Evolutionary conservation across 2,888 invertebrate genomes (phyloP), one percentile per base, ranked within the genome.

Genomic region (Ophioninae sp.): DNA sequence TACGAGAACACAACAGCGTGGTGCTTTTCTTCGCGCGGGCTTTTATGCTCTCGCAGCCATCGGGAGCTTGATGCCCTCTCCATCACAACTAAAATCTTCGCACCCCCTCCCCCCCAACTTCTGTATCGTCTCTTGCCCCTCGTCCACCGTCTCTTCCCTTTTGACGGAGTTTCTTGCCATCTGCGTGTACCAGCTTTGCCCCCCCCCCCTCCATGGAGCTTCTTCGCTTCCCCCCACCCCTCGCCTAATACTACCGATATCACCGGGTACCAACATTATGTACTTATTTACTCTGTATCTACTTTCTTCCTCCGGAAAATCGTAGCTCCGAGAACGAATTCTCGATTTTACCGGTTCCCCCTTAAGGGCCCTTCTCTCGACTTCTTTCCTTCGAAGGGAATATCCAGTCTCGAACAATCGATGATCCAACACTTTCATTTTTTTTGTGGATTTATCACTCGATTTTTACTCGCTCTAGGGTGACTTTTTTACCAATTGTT

Each of bases 1-100:
- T 88, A 88, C 87, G 86, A 90, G 91, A 91, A 90, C 88, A 91
- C 91, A 91, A 92, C 91, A 92, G 91, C 91, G 90, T 87, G 85
- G 87, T 86, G 91, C 88, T 91, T 92, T 92, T 91, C 91, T 89
- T 89, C 83, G 90, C 87, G 83, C 85, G 88, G 86, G 91, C 92
- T 92, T 92, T 92, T 93, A 92, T 92, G 91, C 90, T 91, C 90
- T 91, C 91, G 90, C 87, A 86, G 87, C 86, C 88, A 88, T 90
- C 88, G 64, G 8, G 17, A 51, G 61, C 63, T 76, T 76, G 41
- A 22, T 67, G 44, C 74, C 87, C 73, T 83, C 85, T 81, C 83
- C 80, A 84, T 81, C 76, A 30, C 65, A 63, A 56, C 37, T 17
- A 9, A 41, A 79, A 82, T 63, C 78, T 68, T 74, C 68, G 59